Percentiles rank a stretch among this genome's conserved stretches.
Conservation (phyloP, 2,797 vertebrate species). For the Buphagus erythrorhynchus region DNA sequence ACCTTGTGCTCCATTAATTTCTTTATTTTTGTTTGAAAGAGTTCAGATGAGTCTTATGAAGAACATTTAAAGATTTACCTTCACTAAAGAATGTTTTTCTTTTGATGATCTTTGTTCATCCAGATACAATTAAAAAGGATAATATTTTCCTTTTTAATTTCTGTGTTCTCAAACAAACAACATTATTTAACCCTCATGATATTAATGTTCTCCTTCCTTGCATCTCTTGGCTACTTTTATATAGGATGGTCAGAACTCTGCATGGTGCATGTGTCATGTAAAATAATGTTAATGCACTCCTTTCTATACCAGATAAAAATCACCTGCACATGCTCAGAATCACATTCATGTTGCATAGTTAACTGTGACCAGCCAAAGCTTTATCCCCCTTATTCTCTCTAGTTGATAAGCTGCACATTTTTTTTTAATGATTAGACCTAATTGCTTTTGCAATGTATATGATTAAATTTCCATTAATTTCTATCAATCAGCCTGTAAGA, state of each 20-base stretch:
- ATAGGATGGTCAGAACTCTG: neutral
- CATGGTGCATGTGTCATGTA: neutral
- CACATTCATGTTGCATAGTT: neutral
- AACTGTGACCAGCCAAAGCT: neutral
- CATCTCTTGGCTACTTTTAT: neutral
- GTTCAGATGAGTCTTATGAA: neutral
- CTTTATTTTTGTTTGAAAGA: neutral
- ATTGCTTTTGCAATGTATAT: neutral
- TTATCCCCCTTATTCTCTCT: neutral
- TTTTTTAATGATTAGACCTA: neutral
- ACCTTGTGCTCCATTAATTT: neutral
- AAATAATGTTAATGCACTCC: neutral
- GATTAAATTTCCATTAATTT: neutral
- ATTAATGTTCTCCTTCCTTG: neutral
- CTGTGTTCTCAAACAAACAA: neutral
- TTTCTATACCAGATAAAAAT: neutral
- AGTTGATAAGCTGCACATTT: neutral
- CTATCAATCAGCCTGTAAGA: neutral
- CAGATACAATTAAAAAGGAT: neutral
- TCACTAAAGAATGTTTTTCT: neutral
- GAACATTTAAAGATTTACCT: neutral
- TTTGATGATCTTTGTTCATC: neutral
- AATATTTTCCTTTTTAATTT: neutral
- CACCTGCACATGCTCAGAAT: neutral
- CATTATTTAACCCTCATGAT: neutral